Evolutionary conservation across 2,113 vertebrate genomes (phyloP).

Genomic region (Craseonycteris thonglongyai): DNA sequence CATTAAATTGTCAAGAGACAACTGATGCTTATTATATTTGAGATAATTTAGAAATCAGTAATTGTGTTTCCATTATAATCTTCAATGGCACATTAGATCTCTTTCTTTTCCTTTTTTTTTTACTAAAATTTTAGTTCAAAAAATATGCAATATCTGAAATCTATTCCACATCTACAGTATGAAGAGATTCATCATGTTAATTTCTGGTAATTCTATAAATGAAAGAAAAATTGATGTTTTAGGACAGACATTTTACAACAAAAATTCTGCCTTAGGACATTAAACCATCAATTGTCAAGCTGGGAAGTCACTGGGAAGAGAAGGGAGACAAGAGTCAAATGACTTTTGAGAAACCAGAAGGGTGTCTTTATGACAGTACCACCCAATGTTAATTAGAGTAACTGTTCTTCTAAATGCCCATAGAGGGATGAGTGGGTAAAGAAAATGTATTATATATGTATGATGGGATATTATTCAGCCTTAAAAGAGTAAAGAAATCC

Average conservation of each 20-base stretch:
- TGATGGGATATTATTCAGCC: background rate
- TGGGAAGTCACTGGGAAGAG: background rate
- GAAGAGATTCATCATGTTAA: background rate
- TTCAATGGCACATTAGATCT: background rate
- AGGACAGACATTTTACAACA: background rate
- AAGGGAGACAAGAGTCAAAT: background rate
- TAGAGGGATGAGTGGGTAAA: background rate
- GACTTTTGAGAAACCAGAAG: background rate
- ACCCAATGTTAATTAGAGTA: background rate
- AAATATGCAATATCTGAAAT: background rate
- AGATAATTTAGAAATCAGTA: slow-evolving; percentile 22
- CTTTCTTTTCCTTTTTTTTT: background rate
- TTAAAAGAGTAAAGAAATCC: background rate
- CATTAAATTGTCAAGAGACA: slow-evolving; percentile 52
- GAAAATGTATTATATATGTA: background rate
- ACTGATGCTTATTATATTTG: slow-evolving; percentile 20
- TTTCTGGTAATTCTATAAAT: background rate
- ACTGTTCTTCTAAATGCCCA: background rate
- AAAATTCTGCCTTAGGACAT: background rate
- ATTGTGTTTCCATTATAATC: slow-evolving; percentile 14
- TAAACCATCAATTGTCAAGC: background rate
- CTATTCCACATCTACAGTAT: background rate
- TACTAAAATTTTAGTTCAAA: background rate
- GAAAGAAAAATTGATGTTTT: background rate
- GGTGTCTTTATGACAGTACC: background rate